These are phyloP conservation scores for Lasioglossum leucozonium DNA, from an alignment of 2,888 invertebrate genomes.

Conservation along the genomic window DNA sequence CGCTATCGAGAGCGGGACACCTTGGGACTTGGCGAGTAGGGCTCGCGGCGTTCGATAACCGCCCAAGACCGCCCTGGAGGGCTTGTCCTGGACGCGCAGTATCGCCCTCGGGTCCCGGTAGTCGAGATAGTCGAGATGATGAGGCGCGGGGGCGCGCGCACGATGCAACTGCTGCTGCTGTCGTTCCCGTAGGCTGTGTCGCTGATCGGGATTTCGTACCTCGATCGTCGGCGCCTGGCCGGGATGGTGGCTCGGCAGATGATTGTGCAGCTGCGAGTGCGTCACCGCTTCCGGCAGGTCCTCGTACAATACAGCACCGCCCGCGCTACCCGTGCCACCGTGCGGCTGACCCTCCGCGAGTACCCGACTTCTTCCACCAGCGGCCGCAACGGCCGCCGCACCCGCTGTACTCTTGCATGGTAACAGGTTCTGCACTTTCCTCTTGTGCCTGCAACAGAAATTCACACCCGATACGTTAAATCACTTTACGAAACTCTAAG, in stretches of 20 bases:
- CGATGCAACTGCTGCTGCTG: slow-evolving; percentile 69
- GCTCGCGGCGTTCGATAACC: slow-evolving; percentile 81
- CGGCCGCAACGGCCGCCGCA: slow-evolving; percentile 83
- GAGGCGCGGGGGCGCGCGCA: slow-evolving; percentile 73
- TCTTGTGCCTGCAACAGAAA: slow-evolving; percentile 90
- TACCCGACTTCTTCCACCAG: slow-evolving; percentile 81
- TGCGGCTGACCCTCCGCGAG: slow-evolving; percentile 83
- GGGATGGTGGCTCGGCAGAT: slow-evolving; percentile 73
- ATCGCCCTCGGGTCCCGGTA: slow-evolving; percentile 82
- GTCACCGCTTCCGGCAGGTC: slow-evolving; percentile 90
- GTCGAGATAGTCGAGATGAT: slow-evolving; percentile 83
- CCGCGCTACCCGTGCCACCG: slow-evolving; percentile 80
- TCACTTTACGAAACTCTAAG: background rate
- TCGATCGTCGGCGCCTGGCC: slow-evolving; percentile 81
- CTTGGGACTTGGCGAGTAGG: slow-evolving; percentile 78
- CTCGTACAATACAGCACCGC: slow-evolving; percentile 90
- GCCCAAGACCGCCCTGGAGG: slow-evolving; percentile 80
- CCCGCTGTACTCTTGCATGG: slow-evolving; percentile 90
- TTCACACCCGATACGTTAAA: background rate
- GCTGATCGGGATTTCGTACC: slow-evolving; percentile 80
- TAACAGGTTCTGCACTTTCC: slow-evolving; percentile 93
- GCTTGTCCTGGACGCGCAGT: slow-evolving; percentile 79
- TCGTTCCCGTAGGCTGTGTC: slow-evolving; percentile 73
- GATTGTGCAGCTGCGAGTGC: slow-evolving; percentile 84
- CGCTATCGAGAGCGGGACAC: slow-evolving; percentile 76